Conservation (phyloP, 2,888 invertebrate genomes). For the Bombylius major region DNA sequence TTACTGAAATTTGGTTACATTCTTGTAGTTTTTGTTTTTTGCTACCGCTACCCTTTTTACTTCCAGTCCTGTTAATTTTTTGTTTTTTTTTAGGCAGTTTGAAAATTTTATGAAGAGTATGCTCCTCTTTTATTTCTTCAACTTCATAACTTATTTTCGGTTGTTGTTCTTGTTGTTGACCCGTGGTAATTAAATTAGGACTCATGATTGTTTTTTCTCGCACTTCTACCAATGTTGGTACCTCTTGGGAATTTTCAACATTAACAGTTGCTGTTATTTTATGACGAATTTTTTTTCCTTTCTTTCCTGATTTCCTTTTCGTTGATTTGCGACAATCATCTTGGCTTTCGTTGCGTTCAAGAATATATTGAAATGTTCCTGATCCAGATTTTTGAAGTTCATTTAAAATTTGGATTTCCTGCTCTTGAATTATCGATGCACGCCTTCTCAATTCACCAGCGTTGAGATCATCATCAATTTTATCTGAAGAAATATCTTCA, state of each 20-base stretch:
- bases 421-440: constrained; percentile 43
- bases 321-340: constrained; percentile 21
- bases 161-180: constrained; percentile 16
- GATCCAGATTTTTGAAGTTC: constrained; percentile 31
- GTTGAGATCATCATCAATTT: constrained; percentile 41
- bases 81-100: constrained; percentile 31
- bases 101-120: constrained; percentile 28
- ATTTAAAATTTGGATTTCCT: constrained; percentile 31
- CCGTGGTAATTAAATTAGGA: constrained; percentile 12
- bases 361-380: constrained; percentile 28
- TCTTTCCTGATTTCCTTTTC: constrained; percentile 23
- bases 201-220: constrained; percentile 14
- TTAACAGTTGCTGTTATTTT: constrained; percentile 33
- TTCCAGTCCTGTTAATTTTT: neutral
- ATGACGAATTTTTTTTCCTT: constrained; percentile 28
- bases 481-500: constrained; percentile 41
- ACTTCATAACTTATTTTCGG: constrained; percentile 34
- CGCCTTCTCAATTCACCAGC: constrained; percentile 40
- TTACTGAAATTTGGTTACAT: constrained; percentile 17
- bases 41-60: neutral
- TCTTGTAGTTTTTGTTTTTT: neutral
- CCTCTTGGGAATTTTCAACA: constrained; percentile 23
- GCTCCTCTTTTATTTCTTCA: constrained; percentile 33
- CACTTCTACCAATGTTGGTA: constrained; percentile 14
- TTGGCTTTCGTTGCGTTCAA: constrained; percentile 27